Conservation (phyloP, 2,113 vertebrate species). For the Anhinga rufa region DNA sequence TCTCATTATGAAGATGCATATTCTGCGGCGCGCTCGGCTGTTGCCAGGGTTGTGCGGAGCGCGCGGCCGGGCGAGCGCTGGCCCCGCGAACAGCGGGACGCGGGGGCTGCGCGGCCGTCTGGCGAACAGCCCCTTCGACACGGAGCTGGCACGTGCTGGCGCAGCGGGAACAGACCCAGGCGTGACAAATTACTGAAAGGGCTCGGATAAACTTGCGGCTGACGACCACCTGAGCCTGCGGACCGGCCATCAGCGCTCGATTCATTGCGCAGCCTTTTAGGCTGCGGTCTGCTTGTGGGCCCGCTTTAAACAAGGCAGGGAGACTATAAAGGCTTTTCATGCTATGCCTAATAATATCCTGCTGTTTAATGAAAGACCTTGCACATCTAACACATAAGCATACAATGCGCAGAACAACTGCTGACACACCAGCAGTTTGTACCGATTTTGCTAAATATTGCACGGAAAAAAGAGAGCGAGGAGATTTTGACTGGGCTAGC, state of each 20-base stretch:
- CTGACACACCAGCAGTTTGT: not conserved
- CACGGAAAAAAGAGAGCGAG: not conserved
- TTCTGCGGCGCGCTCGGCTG: conserved; percentile 79
- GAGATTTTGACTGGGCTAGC: not conserved
- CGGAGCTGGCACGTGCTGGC: conserved; percentile 92
- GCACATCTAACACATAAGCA: not conserved
- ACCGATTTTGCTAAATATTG: not conserved
- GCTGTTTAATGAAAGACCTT: conserved; percentile 50
- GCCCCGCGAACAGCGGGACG: conserved; percentile 78
- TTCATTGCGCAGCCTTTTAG: conserved; percentile 56
- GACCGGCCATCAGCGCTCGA: conserved; percentile 58
- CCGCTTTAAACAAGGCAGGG: conserved; percentile 37
- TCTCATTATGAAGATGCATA: conserved; percentile 83
- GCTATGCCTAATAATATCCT: conserved; percentile 44
- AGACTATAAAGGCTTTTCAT: conserved; percentile 50
- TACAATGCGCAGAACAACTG: not conserved
- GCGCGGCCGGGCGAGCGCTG: conserved; percentile 33
- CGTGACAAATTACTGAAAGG: conserved; percentile 97
- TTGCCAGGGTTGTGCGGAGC: conserved; percentile 72
- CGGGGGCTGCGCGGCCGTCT: conserved; percentile 82
- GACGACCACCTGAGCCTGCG: conserved; percentile 91
- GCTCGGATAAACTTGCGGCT: conserved; percentile 80
- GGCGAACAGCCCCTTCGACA: conserved; percentile 79
- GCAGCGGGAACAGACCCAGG: conserved; percentile 84
- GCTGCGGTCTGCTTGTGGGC: conserved; percentile 46